A percentile compares a stretch with the other conserved stretches of the same genome.
Conservation (phyloP, 2,888 invertebrate species). For the Chaetoderma sp. region DNA sequence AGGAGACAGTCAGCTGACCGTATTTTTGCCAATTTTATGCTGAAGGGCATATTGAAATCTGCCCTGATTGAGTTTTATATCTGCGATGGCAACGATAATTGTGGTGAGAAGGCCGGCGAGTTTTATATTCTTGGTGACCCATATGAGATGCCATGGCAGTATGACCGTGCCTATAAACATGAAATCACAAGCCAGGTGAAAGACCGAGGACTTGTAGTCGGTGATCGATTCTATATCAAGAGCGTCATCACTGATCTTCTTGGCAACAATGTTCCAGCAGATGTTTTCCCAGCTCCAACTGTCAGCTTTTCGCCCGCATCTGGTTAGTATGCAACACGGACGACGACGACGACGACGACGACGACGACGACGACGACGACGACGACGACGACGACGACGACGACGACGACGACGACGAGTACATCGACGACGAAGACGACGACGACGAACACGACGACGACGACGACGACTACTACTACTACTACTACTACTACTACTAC, state of each 20-base stretch:
- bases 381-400: too few species aligned
- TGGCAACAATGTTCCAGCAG: slow-evolving; percentile 7
- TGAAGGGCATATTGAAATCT: slow-evolving; percentile 10
- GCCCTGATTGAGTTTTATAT: slow-evolving; percentile 12
- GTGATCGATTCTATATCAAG: slow-evolving; percentile 24
- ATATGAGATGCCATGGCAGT: slow-evolving; percentile 35
- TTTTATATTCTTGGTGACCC: slow-evolving; percentile 36
- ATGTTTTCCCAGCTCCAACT: slow-evolving; percentile 8
- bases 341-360: too few species aligned
- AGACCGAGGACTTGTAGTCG: slow-evolving; percentile 22
- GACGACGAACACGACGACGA: too few species aligned
- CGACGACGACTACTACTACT: too few species aligned
- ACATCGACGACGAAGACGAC: too few species aligned
- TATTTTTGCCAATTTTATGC: slow-evolving; percentile 17
- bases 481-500: too few species aligned
- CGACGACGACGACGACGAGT: too few species aligned
- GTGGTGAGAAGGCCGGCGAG: slow-evolving; percentile 24
- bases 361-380: too few species aligned
- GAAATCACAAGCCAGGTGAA: slow-evolving; percentile 35
- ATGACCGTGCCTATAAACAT: slow-evolving; percentile 35
- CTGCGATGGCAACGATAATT: background rate
- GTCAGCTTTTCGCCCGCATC: background rate
- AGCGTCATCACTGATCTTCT: slow-evolving; percentile 20
- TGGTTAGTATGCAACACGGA: too few species aligned
- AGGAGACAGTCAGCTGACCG: slow-evolving; percentile 3